These are phyloP conservation scores for Raja brachyura DNA, from an alignment of 2,113 vertebrate species.

Conservation along the genomic window DNA sequence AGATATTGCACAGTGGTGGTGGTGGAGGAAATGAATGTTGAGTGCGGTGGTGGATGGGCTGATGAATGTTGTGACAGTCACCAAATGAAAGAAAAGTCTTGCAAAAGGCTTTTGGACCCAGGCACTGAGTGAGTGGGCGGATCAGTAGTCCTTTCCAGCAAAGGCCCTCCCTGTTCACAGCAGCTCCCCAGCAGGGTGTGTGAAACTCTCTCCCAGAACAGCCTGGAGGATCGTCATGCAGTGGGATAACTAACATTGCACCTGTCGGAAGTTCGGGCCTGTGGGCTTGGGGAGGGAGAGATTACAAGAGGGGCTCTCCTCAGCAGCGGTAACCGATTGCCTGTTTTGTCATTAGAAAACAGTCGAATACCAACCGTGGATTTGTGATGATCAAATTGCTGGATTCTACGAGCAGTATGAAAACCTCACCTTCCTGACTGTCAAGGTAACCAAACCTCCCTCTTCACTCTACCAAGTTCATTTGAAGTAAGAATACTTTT, in stretches of 20 bases:
- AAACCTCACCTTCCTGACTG: slow-evolving; percentile 62
- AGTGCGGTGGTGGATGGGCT: neutral
- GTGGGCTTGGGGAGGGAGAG: too few relatives aligned
- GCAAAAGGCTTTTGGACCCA: neutral
- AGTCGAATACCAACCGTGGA: slow-evolving; percentile 52
- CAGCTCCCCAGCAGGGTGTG: neutral
- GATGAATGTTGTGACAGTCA: neutral
- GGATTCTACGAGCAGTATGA: slow-evolving; percentile 62
- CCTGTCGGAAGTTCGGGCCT: neutral
- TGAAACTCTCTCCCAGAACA: neutral
- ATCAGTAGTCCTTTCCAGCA: neutral
- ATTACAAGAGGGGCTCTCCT: too few relatives aligned
- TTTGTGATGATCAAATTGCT: slow-evolving; percentile 55
- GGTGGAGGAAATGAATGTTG: neutral
- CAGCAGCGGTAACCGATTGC: neutral
- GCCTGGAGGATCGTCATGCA: neutral
- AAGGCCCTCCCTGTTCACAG: neutral
- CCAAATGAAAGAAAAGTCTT: neutral
- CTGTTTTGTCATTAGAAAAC: slow-evolving; percentile 47
- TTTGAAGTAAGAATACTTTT: neutral
- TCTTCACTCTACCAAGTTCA: neutral
- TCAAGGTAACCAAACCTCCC: slow-evolving; percentile 53
- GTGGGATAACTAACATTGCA: neutral
- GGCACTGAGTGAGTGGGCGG: neutral
- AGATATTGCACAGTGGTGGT: neutral